Evolutionary conservation across 1,140 invertebrate species (phyloP).

Genomic region (Geopemphigus sp.): DNA sequence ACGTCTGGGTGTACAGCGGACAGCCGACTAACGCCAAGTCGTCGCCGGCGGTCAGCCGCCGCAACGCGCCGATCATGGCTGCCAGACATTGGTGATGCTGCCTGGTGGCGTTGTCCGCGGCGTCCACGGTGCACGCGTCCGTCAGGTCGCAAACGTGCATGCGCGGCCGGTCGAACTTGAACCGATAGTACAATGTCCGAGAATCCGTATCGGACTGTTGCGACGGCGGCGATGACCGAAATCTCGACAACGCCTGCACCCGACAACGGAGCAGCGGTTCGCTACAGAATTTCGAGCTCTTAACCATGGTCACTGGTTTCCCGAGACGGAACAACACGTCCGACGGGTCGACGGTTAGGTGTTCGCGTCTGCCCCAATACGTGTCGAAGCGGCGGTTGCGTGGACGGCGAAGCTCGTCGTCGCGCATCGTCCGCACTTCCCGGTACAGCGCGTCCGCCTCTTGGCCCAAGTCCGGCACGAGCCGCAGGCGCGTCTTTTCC

Average conservation of each 20-base stretch:
- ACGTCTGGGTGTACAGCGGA: constrained; percentile 15
- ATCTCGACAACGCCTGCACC: neutral
- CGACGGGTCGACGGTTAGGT: neutral
- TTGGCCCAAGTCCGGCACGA: neutral
- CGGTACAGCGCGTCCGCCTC: neutral
- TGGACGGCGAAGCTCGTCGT: neutral
- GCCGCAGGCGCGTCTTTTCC: neutral
- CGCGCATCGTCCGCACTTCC: neutral
- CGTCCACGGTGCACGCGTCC: neutral
- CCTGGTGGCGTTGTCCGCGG: neutral
- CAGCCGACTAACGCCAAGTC: neutral
- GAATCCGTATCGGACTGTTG: neutral
- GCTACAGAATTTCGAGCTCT: constrained; percentile 6
- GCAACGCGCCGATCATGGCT: neutral
- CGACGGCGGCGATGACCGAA: neutral
- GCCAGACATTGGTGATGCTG: neutral
- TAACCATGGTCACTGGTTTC: neutral
- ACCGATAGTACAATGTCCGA: neutral
- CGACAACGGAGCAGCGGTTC: neutral
- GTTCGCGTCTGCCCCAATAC: neutral
- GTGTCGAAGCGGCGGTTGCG: neutral
- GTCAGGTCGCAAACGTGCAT: constrained; percentile 10
- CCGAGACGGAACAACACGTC: neutral
- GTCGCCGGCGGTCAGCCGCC: neutral
- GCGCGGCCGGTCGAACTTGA: neutral